Evolutionary conservation across 2,888 invertebrate genomes (phyloP), one percentile per base, ranked within the genome.

Genomic region (Aphodius sticticus): DNA sequence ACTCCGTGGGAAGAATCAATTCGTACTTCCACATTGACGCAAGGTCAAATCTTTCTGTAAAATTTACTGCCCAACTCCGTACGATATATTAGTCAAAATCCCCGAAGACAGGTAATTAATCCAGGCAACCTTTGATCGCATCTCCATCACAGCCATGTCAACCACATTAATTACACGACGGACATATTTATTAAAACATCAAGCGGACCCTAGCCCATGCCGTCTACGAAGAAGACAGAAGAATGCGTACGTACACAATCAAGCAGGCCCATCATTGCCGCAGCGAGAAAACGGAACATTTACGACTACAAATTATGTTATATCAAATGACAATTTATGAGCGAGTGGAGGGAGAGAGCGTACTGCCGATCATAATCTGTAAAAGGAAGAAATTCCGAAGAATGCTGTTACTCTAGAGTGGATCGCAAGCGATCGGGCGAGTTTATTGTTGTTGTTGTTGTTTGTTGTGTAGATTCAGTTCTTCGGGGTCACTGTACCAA

Each of bases 401-500:
- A 16, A 26, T 36, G 16, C 26, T 74, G 74, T 74, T 74, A 37
- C 74, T 6, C 36, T n/a, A 16, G 16, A 6, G 71, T 26, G 71
- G 71, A 71, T 71, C 26, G 37, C 74, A 36, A 35, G 74, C 37
- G 36, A 74, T 37, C 74, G 74, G 12, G 74, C n/a, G 74, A 74
- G 72, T 71, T 77, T 78, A 72, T 78, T 78, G 35, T 74, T 74
- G 74, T 77, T 26, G 26, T 26, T 74, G 76, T 76, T 78, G 71
- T 53, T 70, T 78, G 78, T 78, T 72, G 35, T 53, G 53, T 53
- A 53, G 53, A 53, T 37, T 74, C 74, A 35, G 26, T 74, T 36
- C 74, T 35, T 74, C 76, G 81, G 81, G 81, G 81, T 81, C 81
- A 81, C 77, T 81, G 81, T 81, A 81, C 81, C 81, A 81, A 81